Conservation (phyloP, 2,113 vertebrate genomes). For the Bufo bufo region DNA sequence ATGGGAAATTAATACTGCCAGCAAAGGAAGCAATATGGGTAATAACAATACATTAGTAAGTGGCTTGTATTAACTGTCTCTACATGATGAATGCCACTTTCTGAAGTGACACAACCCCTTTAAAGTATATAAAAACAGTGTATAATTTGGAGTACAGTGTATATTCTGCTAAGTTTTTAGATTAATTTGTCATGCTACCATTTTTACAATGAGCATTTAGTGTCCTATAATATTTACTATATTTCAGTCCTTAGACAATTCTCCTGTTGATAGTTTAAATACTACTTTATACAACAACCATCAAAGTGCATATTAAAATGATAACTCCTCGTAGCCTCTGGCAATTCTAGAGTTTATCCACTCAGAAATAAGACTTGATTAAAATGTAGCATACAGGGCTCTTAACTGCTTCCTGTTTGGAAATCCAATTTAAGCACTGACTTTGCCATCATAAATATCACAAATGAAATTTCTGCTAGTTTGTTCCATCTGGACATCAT, state of each 20-base stretch:
- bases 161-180: background rate
- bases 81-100: too few species aligned
- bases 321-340: conserved; percentile 58
- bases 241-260: conserved; percentile 6
- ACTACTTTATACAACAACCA: conserved; percentile 15
- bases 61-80: too few species aligned
- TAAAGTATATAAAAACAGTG: too few species aligned
- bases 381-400: conserved; percentile 31
- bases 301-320: conserved; percentile 47
- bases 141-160: too few species aligned
- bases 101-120: too few species aligned
- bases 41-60: too few species aligned
- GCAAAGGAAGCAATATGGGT: too few species aligned
- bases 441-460: conserved; percentile 50
- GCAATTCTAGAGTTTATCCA: background rate
- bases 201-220: background rate
- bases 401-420: conserved; percentile 23
- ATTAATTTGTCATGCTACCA: background rate
- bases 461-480: conserved; percentile 40
- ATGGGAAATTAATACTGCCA: too few species aligned
- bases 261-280: conserved; percentile 12
- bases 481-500: conserved; percentile 51
- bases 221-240: conserved; percentile 4
- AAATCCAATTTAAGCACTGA: conserved; percentile 43
- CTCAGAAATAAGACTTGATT: conserved; percentile 37